Evolutionary conservation across 23 tunicate genomes (phyloP), one percentile per base, ranked within the genome.

Genomic region (Halocynthia roretzi): DNA sequence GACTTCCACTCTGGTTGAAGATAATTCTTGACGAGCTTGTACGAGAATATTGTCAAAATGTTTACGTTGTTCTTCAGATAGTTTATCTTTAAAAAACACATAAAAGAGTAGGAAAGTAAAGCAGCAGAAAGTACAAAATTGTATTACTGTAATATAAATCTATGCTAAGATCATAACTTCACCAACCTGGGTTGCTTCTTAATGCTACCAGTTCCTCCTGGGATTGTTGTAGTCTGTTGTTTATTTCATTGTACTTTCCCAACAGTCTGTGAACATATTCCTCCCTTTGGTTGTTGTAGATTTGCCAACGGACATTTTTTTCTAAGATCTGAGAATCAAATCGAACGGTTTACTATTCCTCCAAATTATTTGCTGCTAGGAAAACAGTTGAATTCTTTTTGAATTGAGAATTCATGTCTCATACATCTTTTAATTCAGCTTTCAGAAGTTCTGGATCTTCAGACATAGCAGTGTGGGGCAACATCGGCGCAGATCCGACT

Each of bases 21-120:
- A 81, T 11, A 83, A 60, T 17, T 83, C 81, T 80, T 73, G 81
- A 10, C 87, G 50, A 7, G 95, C 95, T 78, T 77, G 74, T 54
- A 88, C 86, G 2, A 87, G 67, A 5, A 87, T 61, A 10, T 71
- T 77, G 62, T 87, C 94, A 56, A 80, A 87, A 67, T 87, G 70
- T 8, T 81, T 78, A 49, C 94, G 78, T 78, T 87, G 94, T 50
- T 87, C 81, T 23, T 54, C 70, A 19, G 87, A 70, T 7, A 87
- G 71, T 70, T 84, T 58, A 56, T 84, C 88, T 50, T 72, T 14
- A 11, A 48, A 12, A 20, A 44, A 21, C 76, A 71, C 44, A 31
- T 31, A 1, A 31, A 31, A 31, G 44, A 31, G 44, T 31, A 31
- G 1, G 44, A 31, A 31, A 4, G 44, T 31, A 4, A 31, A 31